Conservation (phyloP, 1,140 invertebrate species). For the Maconellicoccus hirsutus region DNA sequence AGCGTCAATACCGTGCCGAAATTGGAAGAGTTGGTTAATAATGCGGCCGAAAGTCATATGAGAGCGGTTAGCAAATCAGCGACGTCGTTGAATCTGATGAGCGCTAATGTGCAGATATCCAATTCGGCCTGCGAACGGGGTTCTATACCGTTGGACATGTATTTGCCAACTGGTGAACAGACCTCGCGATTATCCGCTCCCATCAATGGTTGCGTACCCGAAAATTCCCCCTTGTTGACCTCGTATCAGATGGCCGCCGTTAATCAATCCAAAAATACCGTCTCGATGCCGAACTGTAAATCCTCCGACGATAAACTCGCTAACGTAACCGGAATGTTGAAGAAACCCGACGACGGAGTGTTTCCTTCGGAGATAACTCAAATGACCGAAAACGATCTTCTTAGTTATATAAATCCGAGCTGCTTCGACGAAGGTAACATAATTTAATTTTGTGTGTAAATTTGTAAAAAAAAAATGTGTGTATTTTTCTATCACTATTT, state of each 20-base stretch:
- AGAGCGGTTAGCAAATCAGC: neutral
- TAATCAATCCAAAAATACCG: no score
- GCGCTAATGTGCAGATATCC: no score
- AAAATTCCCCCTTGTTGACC: no score
- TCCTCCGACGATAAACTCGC: neutral
- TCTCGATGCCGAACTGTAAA: no score
- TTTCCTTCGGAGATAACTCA: constrained; percentile 57
- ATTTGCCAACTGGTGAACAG: no score
- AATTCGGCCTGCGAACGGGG: no score
- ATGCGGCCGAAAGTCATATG: neutral
- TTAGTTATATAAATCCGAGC: constrained; percentile 74
- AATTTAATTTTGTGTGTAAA: neutral
- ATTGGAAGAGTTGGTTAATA: neutral
- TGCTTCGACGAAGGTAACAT: constrained; percentile 62
- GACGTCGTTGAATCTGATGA: neutral
- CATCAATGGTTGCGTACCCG: no score
- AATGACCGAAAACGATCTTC: constrained; percentile 70
- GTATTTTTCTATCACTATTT: no score
- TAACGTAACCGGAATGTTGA: neutral
- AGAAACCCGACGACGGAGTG: constrained; percentile 27
- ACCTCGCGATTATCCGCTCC: no score
- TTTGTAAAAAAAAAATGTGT: no score
- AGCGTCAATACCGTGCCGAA: neutral
- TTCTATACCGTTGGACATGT: no score
- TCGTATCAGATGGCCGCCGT: no score